Base-by-base conservation (phyloP, 1,140 invertebrate genomes). In the Lasaia peninsularis region DNA sequence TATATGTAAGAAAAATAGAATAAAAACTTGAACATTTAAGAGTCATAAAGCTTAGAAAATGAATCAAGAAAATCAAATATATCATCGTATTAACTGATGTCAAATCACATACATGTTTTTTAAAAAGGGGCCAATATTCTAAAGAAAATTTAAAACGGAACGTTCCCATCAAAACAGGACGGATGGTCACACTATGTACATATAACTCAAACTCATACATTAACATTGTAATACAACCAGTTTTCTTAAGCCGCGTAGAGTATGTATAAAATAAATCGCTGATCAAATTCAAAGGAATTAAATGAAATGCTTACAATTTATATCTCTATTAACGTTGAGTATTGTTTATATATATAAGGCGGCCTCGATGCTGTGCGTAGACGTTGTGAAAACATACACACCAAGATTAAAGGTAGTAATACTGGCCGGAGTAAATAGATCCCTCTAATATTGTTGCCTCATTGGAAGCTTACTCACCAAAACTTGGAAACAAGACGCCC, bases 291-390 rank as follows among this genome's bases (percentile, higher is more conserved):
- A 80, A 80, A 85, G 71, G 74, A 78, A 78, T 84, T 84, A 85
- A 76, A 79, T 79, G 67, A 71, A 80, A 80, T 74, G 71, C 62
- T 60, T 67, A 74, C 78, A 84, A 81, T 84, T 84, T 86, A 86
- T 86, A 84, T 88, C 84, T 88, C 80, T 81, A 88, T 88, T 88
- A 86, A 72, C 79, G 73, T 80, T 78, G 69, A 76, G 78, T 74
- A 80, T 80, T 87, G 82, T 87, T 86, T 87, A 85, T 79, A 75
- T 65, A 67, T 67, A 77, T 62, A 75, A 66, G 69, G 69, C 72
- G 73, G 78, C 71, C 72, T 77, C 71, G 60, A 66, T 66, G 69
- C 75, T 61, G 67, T 71, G 70, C 62, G 68, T 72, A 67, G 71
- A 64, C 73, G 77, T 78, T 84, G 80, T 80, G 73, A 80, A 85